Conservation (phyloP, 2,888 invertebrate genomes). For the Dermolepida albohirtum region DNA sequence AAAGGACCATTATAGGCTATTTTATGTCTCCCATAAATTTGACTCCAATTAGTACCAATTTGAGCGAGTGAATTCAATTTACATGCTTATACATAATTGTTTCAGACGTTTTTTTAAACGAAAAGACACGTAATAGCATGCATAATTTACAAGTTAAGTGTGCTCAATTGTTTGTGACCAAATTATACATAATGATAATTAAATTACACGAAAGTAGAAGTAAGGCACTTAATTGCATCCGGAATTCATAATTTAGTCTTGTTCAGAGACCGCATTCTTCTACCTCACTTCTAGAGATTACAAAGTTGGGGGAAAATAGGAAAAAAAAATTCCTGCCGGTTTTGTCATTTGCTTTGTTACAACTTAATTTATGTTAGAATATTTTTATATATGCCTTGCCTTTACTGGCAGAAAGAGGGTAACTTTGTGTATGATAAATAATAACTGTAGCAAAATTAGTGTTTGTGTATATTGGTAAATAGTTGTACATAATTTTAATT, state of each 20-base stretch:
- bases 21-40: constrained; percentile 33
- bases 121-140: constrained; percentile 39
- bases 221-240: constrained; percentile 45
- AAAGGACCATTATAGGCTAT: constrained; percentile 1
- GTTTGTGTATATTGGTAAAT: no score
- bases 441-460: not conserved
- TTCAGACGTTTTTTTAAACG: constrained; percentile 46
- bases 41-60: constrained; percentile 30
- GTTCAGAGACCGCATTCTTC: not conserved
- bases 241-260: constrained; percentile 39
- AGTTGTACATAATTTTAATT: no score
- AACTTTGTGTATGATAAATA: constrained; percentile 27
- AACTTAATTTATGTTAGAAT: constrained; percentile 27
- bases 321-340: constrained; percentile 18
- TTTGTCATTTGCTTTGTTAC: constrained; percentile 37
- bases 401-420: constrained; percentile 4
- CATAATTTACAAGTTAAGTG: constrained; percentile 45
- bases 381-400: constrained; percentile 19
- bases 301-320: constrained; percentile 33
- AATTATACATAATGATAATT: constrained; percentile 45
- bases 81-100: constrained; percentile 38
- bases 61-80: constrained; percentile 14
- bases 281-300: constrained; percentile 1
- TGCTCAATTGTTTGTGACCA: constrained; percentile 49
- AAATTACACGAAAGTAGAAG: constrained; percentile 43